Conservation (phyloP, 2,113 vertebrate genomes). For the Apodemus speciosus region DNA sequence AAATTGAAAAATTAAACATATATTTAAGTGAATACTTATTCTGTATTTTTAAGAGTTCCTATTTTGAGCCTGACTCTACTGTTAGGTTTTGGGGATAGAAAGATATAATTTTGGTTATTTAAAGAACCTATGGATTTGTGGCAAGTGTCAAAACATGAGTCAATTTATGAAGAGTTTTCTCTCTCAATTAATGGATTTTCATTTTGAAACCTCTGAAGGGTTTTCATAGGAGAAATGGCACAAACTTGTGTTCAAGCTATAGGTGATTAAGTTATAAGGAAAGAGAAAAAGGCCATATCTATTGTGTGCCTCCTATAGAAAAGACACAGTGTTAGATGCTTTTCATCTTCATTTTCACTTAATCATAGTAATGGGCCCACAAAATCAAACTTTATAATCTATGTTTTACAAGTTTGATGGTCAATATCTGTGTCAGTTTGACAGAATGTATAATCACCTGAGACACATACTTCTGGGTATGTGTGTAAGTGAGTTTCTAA, state of each 20-base stretch:
- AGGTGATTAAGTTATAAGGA: conserved; percentile 18
- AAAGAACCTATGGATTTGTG: conserved; percentile 36
- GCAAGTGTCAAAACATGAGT: not conserved
- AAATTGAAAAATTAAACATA: conserved; percentile 6
- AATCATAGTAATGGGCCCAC: not conserved
- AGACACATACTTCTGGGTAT: not conserved
- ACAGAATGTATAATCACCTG: too few species aligned
- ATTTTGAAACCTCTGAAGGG: conserved; percentile 3
- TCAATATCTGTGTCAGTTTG: not conserved
- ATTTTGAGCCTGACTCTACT: conserved; percentile 7
- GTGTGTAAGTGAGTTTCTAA: not conserved
- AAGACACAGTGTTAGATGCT: not conserved
- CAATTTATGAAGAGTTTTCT: conserved; percentile 1
- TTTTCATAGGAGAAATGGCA: conserved; percentile 35
- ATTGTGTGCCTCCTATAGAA: not conserved
- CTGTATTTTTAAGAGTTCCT: not conserved
- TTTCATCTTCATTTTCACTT: not conserved
- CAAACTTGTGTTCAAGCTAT: conserved; percentile 40
- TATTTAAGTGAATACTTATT: conserved; percentile 25
- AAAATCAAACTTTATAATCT: conserved; percentile 4
- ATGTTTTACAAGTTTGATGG: conserved; percentile 16
- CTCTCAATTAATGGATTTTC: conserved; percentile 16
- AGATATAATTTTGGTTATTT: not conserved
- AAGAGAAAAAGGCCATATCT: conserved; percentile 22
- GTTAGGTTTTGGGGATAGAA: not conserved